These are phyloP conservation scores for Hypolimnas misippus DNA, from an alignment of 2,888 invertebrate species.

Conservation along the genomic window DNA sequence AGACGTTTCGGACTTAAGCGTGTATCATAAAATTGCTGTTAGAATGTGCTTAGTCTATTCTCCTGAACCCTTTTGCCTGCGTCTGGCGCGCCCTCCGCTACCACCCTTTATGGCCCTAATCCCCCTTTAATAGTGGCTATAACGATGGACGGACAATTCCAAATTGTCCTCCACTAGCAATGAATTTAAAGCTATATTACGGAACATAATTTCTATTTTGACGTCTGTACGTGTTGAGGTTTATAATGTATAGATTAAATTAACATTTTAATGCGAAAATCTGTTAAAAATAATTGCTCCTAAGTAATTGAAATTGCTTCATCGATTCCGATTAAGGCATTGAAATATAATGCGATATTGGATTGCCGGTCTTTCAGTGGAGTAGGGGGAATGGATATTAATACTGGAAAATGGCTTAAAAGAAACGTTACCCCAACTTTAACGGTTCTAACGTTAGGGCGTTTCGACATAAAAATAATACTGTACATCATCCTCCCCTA, in stretches of 20 bases:
- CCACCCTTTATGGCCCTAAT: conserved; percentile 38
- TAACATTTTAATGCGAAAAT: conserved; percentile 20
- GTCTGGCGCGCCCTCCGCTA: conserved; percentile 32
- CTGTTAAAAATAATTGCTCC: conserved; percentile 19
- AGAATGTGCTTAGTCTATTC: conserved; percentile 32
- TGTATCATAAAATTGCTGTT: conserved; percentile 26
- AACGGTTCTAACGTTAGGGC: conserved; percentile 29
- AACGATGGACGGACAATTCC: conserved; percentile 40
- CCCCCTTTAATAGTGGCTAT: conserved; percentile 41
- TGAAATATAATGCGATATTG: neutral
- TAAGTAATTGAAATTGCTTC: conserved; percentile 15
- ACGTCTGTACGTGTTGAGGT: conserved; percentile 34
- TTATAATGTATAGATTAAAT: conserved; percentile 27
- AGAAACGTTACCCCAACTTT: conserved; percentile 21
- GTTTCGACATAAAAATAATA: conserved; percentile 45
- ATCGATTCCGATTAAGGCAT: neutral
- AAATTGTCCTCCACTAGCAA: conserved; percentile 38
- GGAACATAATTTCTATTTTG: conserved; percentile 36
- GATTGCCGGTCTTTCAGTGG: neutral
- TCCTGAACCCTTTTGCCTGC: conserved; percentile 34
- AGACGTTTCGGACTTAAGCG: conserved; percentile 1
- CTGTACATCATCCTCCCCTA: conserved; percentile 44
- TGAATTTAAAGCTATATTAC: conserved; percentile 41
- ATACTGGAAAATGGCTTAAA: conserved; percentile 26
- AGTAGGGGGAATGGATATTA: conserved; percentile 12